These are phyloP conservation scores for Sorex fumeus DNA, from an alignment of 2,113 vertebrate species.

Conservation along the genomic window DNA sequence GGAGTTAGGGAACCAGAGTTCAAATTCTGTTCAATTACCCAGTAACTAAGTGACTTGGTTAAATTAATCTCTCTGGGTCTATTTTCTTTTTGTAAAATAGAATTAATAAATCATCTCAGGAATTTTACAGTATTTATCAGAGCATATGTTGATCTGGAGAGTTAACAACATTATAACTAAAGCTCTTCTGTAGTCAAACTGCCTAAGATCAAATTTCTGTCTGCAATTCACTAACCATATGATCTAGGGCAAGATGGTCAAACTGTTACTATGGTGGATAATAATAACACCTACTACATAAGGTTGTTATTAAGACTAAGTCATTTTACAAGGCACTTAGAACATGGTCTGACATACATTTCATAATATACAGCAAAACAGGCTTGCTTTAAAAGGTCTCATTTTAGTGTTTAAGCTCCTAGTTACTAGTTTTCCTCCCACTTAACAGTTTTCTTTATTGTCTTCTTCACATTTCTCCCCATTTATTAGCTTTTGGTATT, in stretches of 20 bases:
- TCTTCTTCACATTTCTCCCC: background rate
- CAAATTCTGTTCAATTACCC: conserved; percentile 45
- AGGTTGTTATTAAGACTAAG: background rate
- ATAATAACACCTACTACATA: no score
- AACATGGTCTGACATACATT: background rate
- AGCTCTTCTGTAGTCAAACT: background rate
- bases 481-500: background rate
- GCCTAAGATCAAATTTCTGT: background rate
- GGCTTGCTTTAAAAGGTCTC: background rate
- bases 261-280: no score
- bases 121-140: background rate
- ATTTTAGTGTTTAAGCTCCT: background rate
- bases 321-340: conserved; percentile 25
- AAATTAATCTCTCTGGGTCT: conserved; percentile 47
- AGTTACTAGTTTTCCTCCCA: background rate
- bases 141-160: conserved; percentile 7
- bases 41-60: background rate
- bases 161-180: background rate
- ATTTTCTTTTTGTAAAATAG: conserved; percentile 52
- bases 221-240: background rate
- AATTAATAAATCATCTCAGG: background rate
- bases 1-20: conserved; percentile 28
- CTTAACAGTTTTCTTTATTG: background rate
- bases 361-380: conserved; percentile 12
- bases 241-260: background rate